phyloP scores from a whole-genome alignment of 2,113 vertebrate species.

The Pomatorhinus ruficollis region DNA sequence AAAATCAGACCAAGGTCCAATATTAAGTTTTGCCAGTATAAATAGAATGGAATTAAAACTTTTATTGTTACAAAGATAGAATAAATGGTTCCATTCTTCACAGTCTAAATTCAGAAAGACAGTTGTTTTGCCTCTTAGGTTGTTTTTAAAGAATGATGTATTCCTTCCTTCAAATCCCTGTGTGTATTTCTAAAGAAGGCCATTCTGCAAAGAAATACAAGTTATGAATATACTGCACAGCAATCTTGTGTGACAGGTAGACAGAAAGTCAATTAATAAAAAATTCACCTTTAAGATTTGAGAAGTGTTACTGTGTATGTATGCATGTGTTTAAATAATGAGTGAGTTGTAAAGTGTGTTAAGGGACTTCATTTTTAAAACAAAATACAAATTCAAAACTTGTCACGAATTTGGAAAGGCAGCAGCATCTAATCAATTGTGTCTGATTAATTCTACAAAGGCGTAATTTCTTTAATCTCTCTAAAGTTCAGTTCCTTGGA shows the following conservation, averaged over 20 bases:
- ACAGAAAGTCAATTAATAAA: background rate
- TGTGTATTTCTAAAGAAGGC: background rate
- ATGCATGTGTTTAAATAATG: background rate
- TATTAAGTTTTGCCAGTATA: background rate
- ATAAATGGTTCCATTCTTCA: background rate
- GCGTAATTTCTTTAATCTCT: background rate
- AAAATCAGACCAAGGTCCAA: background rate
- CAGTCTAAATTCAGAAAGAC: background rate
- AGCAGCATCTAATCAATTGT: background rate
- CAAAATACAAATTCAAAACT: background rate
- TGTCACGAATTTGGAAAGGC: background rate
- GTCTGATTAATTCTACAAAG: background rate
- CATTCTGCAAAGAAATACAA: background rate
- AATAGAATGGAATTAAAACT: background rate
- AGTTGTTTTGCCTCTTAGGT: background rate
- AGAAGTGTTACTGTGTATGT: rapidly evolving
- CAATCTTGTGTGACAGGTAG: background rate
- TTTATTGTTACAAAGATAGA: background rate
- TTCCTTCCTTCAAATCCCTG: background rate
- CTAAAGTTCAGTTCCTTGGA: background rate
- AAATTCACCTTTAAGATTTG: background rate
- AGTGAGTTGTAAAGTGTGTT: background rate
- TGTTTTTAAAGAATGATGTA: background rate
- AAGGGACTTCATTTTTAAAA: background rate
- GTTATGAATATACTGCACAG: background rate